These are phyloP conservation scores for Pogonomyrmex barbatus DNA, from an alignment of 1,140 invertebrate species.

Conservation along the genomic window DNA sequence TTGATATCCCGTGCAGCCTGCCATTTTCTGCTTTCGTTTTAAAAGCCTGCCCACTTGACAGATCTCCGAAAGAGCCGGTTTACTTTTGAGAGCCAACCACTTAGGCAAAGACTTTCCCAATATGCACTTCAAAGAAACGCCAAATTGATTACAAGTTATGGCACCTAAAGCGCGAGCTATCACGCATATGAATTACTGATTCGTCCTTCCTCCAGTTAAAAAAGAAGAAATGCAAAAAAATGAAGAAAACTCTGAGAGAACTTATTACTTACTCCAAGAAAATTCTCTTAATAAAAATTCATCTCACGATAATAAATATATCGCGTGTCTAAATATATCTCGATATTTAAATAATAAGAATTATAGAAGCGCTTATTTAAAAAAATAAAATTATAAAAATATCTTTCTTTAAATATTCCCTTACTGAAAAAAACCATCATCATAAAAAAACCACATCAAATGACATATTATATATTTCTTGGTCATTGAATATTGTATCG, in stretches of 20 bases:
- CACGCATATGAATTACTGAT: conserved; percentile 24
- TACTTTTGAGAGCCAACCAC: conserved; percentile 58
- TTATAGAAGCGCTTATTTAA: neutral
- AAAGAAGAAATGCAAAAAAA: neutral
- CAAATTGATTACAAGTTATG: conserved; percentile 61
- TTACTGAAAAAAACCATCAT: neutral
- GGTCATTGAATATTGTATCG: neutral
- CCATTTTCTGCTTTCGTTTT: conserved; percentile 53
- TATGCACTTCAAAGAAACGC: conserved; percentile 63
- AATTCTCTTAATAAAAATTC: neutral
- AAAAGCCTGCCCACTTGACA: conserved; percentile 62
- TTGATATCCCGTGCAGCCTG: conserved; percentile 37
- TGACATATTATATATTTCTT: neutral
- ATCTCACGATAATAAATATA: neutral
- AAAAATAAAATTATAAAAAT: neutral
- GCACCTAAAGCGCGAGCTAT: conserved; percentile 47
- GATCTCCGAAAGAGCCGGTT: conserved; percentile 49
- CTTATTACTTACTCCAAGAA: neutral
- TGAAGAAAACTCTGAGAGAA: neutral
- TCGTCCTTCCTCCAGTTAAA: neutral
- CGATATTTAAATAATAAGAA: neutral
- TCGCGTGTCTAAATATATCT: too few species aligned
- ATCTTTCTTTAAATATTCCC: neutral
- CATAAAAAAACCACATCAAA: conserved; percentile 7
- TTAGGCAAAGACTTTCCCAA: conserved; percentile 55